Evolutionary conservation across 2,113 vertebrate species (phyloP).

Genomic region (Lycaon pictus): DNA sequence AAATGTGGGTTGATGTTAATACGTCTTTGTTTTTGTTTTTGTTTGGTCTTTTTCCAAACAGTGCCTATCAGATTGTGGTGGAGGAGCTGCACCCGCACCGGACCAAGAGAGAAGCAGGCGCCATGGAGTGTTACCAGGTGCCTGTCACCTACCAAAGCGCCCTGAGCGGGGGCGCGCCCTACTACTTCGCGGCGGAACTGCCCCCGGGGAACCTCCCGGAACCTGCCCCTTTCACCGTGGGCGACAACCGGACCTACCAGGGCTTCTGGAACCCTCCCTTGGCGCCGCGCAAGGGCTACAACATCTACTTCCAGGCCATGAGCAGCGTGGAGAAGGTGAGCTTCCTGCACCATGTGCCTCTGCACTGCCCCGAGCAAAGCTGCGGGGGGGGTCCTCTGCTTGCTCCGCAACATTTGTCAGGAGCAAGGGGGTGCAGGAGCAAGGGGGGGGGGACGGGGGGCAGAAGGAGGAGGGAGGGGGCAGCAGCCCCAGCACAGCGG

Average conservation of each 20-base stretch:
- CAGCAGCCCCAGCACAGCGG: too few relatives aligned
- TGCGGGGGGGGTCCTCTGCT: background rate
- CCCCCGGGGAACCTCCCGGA: slow-evolving; percentile 95
- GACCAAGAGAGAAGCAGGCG: slow-evolving; percentile 92
- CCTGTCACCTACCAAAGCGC: slow-evolving; percentile 95
- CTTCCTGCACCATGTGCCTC: background rate
- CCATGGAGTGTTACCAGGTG: slow-evolving; percentile 95
- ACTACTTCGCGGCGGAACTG: slow-evolving; percentile 98
- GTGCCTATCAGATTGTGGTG: slow-evolving; percentile 98
- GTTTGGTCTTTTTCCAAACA: slow-evolving; percentile 80
- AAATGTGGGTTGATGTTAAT: background rate
- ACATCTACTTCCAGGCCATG: slow-evolving; percentile 99
- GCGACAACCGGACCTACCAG: slow-evolving; percentile 98
- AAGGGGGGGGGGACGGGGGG: too few relatives aligned
- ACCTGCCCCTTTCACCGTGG: slow-evolving; percentile 96
- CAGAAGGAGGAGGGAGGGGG: too few relatives aligned
- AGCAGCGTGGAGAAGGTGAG: slow-evolving; percentile 98
- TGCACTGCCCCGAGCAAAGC: background rate
- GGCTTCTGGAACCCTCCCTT: slow-evolving; percentile 98
- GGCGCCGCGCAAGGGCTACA: slow-evolving; percentile 98
- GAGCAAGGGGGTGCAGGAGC: too few relatives aligned
- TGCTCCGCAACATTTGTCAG: background rate
- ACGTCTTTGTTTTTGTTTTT: background rate
- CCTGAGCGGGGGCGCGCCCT: slow-evolving; percentile 91
- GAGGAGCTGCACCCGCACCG: slow-evolving; percentile 95